Base-by-base conservation (phyloP, 1,140 invertebrate genomes). In the Homalodisca vitripennis region DNA sequence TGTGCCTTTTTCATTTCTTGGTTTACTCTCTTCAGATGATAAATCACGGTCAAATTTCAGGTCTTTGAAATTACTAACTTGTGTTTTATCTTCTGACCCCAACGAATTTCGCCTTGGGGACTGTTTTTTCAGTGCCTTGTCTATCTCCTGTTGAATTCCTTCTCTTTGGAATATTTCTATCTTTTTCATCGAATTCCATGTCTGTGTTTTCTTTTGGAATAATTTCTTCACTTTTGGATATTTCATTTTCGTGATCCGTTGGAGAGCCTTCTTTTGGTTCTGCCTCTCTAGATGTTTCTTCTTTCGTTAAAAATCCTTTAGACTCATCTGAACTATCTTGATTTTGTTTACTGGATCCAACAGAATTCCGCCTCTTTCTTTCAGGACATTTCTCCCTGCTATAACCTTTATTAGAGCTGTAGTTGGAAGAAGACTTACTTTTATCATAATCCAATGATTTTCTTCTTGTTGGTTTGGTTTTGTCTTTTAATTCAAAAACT, bases 21-120 rank as follows among this genome's bases (percentile, higher is more conserved):
- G 51, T 77, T 80, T 81, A 67, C 81, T 83, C 69, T 78, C 81
- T 66, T 79, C 80, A 62, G 81, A 78, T 26, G 64, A 32, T 13
- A 26, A 1, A 14, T 69, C 41, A 1, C 1, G 1, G 10, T 24
- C 13, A 41, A 6, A 3, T 27, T 47, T 22, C 3, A 3, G 1
- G 2, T 47, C 41, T n/a, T 27, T 55, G 14, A 34, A 32, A 31
- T 26, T 55, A 13, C 26, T 3, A 20, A 26, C 6, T 65, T 20
- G 13, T 13, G 51, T 53, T 51, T 67, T 60, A 63, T 73, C 70
- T 24, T 51, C 63, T 17, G 73, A 72, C 60, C 70, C 72, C 1
- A 68, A 31, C 22, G 71, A 74, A 20, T 69, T 73, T 68, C 73
- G 26, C 70, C 22, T 68, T 69, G 34, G 30, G 3, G 55, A 70